Conservation (phyloP, 2,113 vertebrate genomes). For the Megaleporinus macrocephalus region DNA sequence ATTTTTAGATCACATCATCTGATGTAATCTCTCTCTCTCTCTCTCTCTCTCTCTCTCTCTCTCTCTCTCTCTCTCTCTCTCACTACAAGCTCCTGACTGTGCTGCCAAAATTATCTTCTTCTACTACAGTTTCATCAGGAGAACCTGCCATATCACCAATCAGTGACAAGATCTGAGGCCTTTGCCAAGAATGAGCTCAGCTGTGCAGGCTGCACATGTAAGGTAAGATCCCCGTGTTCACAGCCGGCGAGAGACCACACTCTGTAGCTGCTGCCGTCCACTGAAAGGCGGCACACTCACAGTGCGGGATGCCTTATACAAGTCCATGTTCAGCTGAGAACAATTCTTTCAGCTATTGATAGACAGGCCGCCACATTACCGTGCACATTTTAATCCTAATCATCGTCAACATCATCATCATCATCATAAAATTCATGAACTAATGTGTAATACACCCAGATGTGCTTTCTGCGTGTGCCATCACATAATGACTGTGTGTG, state of each 20-base stretch:
- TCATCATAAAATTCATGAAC: constrained; percentile 12
- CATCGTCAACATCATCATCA: background rate
- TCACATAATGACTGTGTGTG: constrained; percentile 11
- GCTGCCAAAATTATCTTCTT: constrained; percentile 10
- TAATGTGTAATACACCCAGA: constrained; percentile 19
- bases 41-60: background rate
- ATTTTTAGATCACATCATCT: background rate
- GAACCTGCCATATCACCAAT: constrained; percentile 12
- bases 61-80: background rate
- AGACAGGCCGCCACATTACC: background rate
- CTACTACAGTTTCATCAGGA: constrained; percentile 15
- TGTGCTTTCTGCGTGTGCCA: constrained; percentile 12
- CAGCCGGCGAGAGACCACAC: background rate
- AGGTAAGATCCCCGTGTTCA: constrained; percentile 2
- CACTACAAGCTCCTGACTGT: background rate
- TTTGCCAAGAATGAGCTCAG: constrained; percentile 34
- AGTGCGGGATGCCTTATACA: background rate
- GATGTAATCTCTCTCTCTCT: background rate
- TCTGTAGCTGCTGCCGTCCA: background rate
- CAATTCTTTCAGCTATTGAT: background rate
- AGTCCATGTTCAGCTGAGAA: background rate
- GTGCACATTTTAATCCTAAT: background rate
- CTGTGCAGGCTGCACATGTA: background rate
- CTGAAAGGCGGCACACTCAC: background rate
- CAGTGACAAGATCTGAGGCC: constrained; percentile 24